Base-by-base conservation (phyloP, 2,113 vertebrate species). In the Zosterops hypoxanthus region DNA sequence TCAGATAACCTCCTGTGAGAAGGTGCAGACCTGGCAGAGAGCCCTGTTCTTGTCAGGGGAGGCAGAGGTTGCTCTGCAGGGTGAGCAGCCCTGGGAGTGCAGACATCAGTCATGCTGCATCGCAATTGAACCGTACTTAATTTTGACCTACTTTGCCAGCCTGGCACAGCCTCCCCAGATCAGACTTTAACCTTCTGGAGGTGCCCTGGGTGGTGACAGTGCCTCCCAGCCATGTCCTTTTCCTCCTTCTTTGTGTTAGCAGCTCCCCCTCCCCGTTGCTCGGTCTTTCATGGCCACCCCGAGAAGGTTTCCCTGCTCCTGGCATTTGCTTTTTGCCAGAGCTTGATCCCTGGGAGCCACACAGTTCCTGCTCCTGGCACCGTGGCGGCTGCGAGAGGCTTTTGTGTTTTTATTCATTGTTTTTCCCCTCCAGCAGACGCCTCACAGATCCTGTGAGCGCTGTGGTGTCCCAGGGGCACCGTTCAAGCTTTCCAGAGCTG, bases 91-190 rank as follows among this genome's bases (percentile, higher is more conserved):
- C 56, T 1, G 59, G 18, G 82, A 83, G 49, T 12, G 6, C 69
- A 83, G n/a, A 84, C 95, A 81, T 95, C 88, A 31, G 55, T 96
- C 96, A 72, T 20, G 26, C 92, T 56, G 71, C 31, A 3, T 94
- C 82, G 44, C 87, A 88, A 52, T 14, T 90, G 94, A 97, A 93
- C 94, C 61, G 3, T 80, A 17, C 92, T 97, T 96, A 83, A 98
- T 97, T 97, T 46, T 60, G 84, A 98, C 96, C 97, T 94, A 95
- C 95, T 97, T 97, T 97, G 93, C 96, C 95, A 95, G 92, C 84
- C 94, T 53, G 21, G 78, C 92, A 79, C 60, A 93, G 91, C 70
- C 94, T 96, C 83, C 34, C 83, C 60, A 46, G 20, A 77, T 91
- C 69, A 91, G 86, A 19, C 36, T 88, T 76, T 46, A 82, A 33